Conservation (phyloP, 2,113 vertebrate genomes). For the Phoxinus phoxinus region DNA sequence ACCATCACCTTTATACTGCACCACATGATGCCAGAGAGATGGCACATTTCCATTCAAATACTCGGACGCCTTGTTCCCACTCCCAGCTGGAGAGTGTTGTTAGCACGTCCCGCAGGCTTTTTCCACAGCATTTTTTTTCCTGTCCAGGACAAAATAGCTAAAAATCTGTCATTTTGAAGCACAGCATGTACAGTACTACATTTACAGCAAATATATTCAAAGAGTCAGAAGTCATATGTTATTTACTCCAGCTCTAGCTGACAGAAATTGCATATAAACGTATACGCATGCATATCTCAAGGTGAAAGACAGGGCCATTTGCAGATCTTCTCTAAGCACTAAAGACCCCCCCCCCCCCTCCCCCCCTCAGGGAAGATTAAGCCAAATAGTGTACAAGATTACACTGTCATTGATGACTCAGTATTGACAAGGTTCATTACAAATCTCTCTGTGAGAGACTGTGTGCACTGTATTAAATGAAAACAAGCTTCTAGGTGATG, state of each 20-base stretch:
- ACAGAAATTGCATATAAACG: not conserved
- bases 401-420: not conserved
- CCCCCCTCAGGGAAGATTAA: not conserved
- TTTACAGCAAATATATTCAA: not conserved
- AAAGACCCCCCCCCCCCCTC: not conserved
- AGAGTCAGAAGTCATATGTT: conserved; percentile 1
- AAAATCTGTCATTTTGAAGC: conserved; percentile 23
- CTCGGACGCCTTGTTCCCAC: conserved; percentile 68
- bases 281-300: not conserved
- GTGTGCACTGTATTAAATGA: not conserved
- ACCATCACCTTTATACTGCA: conserved; percentile 28
- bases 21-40: conserved; percentile 39
- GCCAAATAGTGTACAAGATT: not conserved
- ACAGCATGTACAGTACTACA: not conserved
- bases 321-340: not conserved
- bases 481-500: not conserved
- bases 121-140: conserved; percentile 2
- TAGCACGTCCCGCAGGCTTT: conserved; percentile 58
- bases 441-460: not conserved
- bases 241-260: conserved; percentile 6
- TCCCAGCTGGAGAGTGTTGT: conserved; percentile 64
- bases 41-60: conserved; percentile 57
- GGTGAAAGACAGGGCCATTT: conserved; percentile 8
- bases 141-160: conserved; percentile 36
- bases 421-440: not conserved